phyloP scores from a whole-genome alignment of 2,797 vertebrate genomes.

The Varecia variegata region DNA sequence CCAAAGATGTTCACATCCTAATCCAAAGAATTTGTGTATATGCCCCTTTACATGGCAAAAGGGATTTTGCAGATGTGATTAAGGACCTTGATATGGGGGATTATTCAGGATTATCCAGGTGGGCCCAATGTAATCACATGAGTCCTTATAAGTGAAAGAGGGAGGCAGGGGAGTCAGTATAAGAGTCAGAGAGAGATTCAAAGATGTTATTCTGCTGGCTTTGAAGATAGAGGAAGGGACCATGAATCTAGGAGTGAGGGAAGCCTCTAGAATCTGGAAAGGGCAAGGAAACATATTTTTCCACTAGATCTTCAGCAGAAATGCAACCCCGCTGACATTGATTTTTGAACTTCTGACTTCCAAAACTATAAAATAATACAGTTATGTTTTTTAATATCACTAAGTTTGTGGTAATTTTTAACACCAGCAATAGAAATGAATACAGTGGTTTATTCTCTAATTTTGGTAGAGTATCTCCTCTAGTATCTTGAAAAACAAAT shows the following conservation, averaged over 20 bases:
- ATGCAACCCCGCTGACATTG: not conserved
- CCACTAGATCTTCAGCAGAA: not conserved
- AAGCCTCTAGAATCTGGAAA: not conserved
- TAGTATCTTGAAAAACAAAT: not conserved
- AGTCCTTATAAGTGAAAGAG: not conserved
- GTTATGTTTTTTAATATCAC: not conserved
- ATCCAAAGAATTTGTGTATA: not conserved
- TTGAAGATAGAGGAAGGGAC: not conserved
- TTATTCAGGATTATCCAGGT: not conserved
- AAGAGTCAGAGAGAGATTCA: not conserved
- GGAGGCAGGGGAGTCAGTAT: not conserved
- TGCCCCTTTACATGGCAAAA: not conserved
- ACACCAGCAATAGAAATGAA: not conserved
- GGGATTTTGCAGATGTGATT: not conserved
- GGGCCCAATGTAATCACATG: not conserved
- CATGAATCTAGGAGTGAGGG: not conserved
- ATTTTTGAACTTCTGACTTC: not conserved
- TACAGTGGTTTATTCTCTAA: not conserved
- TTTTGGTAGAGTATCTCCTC: not conserved
- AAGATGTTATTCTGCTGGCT: not conserved
- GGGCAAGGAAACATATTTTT: not conserved
- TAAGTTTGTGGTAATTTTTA: not conserved
- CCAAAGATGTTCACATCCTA: not conserved
- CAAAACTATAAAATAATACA: not conserved
- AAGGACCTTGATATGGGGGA: not conserved